Evolutionary conservation across 2,113 vertebrate genomes (phyloP).

Genomic region (Burhinus bistriatus): DNA sequence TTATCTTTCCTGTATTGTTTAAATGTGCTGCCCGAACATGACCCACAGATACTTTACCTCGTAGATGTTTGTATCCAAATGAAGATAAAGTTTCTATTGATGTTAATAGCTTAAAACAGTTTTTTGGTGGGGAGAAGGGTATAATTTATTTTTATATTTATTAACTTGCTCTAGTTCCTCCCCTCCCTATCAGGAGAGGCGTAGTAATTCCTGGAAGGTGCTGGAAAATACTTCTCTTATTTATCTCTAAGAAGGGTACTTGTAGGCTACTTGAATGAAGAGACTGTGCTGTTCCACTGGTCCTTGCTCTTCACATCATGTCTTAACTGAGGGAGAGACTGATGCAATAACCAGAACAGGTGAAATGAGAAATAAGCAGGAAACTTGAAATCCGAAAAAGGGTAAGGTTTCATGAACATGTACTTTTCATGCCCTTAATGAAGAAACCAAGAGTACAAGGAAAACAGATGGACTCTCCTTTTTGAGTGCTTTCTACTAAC

Average conservation of each 20-base stretch:
- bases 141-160: slow-evolving; percentile 61
- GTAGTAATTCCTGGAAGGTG: slow-evolving; percentile 1
- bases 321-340: neutral
- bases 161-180: slow-evolving; percentile 14
- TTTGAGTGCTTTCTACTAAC: neutral
- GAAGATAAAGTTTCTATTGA: neutral
- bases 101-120: neutral
- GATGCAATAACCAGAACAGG: neutral
- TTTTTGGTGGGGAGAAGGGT: neutral
- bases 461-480: neutral
- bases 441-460: neutral
- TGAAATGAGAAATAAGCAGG: neutral
- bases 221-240: neutral
- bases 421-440: neutral
- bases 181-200: neutral
- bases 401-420: neutral
- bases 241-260: neutral
- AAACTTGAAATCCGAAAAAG: neutral
- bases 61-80: slow-evolving; percentile 5
- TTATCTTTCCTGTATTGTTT: neutral
- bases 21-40: neutral
- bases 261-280: neutral
- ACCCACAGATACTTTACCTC: neutral
- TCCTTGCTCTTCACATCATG: neutral
- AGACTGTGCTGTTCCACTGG: neutral